Conservation (phyloP, 2,888 invertebrate genomes). For the Sinopyrophorus schimmeli region DNA sequence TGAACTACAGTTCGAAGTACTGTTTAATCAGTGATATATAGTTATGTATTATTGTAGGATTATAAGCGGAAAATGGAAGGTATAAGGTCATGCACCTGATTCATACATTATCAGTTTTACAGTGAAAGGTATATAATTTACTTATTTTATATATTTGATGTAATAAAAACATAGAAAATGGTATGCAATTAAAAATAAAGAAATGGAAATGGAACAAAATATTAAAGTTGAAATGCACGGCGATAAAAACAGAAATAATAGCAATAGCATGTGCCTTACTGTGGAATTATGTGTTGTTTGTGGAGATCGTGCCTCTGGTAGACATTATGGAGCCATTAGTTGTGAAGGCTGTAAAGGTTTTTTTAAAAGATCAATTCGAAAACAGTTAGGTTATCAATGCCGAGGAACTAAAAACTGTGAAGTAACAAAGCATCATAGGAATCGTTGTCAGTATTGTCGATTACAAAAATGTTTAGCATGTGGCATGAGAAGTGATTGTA, state of each 20-base stretch:
- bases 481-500: constrained; percentile 99
- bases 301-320: constrained; percentile 92
- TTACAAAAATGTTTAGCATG: constrained; percentile 96
- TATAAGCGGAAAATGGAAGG: constrained; percentile 47
- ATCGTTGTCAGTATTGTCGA: constrained; percentile 97
- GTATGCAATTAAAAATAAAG: constrained; percentile 16
- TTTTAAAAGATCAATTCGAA: constrained; percentile 96
- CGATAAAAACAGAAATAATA: constrained; percentile 49
- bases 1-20: too few relatives aligned
- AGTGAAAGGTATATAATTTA: constrained; percentile 45
- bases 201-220: constrained; percentile 49
- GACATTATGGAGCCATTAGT: constrained; percentile 92
- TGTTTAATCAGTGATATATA: not conserved
- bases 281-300: constrained; percentile 93
- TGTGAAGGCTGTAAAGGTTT: constrained; percentile 98
- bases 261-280: constrained; percentile 61
- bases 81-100: constrained; percentile 55
- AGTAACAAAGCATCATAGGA: constrained; percentile 97
- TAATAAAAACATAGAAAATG: constrained; percentile 13
- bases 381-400: constrained; percentile 96
- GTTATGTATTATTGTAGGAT: not conserved
- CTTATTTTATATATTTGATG: constrained; percentile 19
- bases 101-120: constrained; percentile 46
- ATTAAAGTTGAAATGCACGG: constrained; percentile 50
- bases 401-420: constrained; percentile 95